Base-by-base conservation (phyloP, 2,797 vertebrate species). In the Spinibarbus caldwelli region DNA sequence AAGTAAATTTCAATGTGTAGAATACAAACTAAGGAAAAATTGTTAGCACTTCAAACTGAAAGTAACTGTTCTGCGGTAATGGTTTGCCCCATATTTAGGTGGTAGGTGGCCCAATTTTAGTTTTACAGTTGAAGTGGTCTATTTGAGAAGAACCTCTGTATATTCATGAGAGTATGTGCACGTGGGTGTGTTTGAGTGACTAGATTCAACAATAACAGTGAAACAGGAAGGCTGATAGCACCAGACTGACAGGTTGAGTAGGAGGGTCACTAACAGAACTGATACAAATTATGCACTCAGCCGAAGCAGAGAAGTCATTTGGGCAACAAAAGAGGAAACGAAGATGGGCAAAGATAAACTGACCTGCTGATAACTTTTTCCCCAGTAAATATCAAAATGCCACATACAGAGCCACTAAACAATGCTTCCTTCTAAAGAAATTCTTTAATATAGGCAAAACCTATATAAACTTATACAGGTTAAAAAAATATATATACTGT, bases 141-240 rank as follows among this genome's bases (percentile, higher is more conserved):
- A 52, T 54, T 11, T 54, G 47, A 76, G 73, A 54, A 54, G 49
- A 7, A 54, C 1, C 31, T 14, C 19, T n/a, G 47, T 52, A 34
- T 45, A 10, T 34, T 75, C 23, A 77, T 2, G 14, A 77, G 23
- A 59, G 12, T 26, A 19, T 8, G 21, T 17, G 38, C 47, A 72
- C 75, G 78, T 72, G 26, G 11, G 49, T 73, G 41, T 21, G 7
- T 5, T 12, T 36, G 38, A 9, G 38, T 41, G 81, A 78, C 26
- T 31, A 45, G 41, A 79, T 76, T 17, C 43, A 49, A 47, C 36
- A 78, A 62, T 21, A 23, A 29, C 47, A 78, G 36, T 70, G 72
- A 77, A 59, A 70, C 83, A 70, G 83, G 49, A 84, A 84, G 73
- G 17, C 62, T 66, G 43, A 83, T 15, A 31, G 36, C 73, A 78